Evolutionary conservation across 1,140 invertebrate species (phyloP).

Genomic region (Whitmania pigra): DNA sequence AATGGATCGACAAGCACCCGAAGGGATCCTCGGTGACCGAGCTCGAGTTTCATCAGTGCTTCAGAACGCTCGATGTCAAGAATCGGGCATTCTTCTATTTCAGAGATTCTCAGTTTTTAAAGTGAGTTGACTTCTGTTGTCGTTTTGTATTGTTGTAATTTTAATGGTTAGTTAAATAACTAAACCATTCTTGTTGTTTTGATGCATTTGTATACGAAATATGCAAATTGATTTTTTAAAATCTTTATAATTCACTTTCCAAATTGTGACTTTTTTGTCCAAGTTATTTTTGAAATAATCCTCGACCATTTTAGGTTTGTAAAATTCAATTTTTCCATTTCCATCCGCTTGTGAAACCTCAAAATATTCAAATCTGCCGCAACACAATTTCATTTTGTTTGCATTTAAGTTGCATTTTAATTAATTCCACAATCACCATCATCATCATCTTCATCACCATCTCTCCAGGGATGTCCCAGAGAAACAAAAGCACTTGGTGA

Average conservation of each 20-base stretch:
- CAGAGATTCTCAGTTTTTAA: slow-evolving; percentile 31
- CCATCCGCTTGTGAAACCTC: no score
- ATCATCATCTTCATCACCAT: no score
- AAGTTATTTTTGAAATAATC: no score
- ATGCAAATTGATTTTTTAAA: no score
- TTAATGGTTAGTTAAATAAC: background rate
- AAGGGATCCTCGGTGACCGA: slow-evolving; percentile 43
- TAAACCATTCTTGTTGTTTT: no score
- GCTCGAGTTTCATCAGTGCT: slow-evolving; percentile 39
- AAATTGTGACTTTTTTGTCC: no score
- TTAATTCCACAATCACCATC: no score
- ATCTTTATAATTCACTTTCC: no score
- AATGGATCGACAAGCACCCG: slow-evolving; percentile 40
- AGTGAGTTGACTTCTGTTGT: slow-evolving; percentile 25
- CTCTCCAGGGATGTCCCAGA: slow-evolving; percentile 38
- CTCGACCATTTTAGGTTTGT: no score
- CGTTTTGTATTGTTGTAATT: background rate
- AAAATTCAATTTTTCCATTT: no score
- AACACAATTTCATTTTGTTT: background rate
- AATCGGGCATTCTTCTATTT: slow-evolving; percentile 42
- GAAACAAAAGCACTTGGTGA: slow-evolving; percentile 33
- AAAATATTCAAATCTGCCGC: no score
- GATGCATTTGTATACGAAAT: no score
- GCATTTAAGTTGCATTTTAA: slow-evolving; percentile 20
- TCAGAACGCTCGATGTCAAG: slow-evolving; percentile 30